Percentiles rank a stretch among this genome's conserved stretches.
Evolutionary conservation across 2,113 vertebrate genomes (phyloP).

Genomic region (Cromileptes altivelis): DNA sequence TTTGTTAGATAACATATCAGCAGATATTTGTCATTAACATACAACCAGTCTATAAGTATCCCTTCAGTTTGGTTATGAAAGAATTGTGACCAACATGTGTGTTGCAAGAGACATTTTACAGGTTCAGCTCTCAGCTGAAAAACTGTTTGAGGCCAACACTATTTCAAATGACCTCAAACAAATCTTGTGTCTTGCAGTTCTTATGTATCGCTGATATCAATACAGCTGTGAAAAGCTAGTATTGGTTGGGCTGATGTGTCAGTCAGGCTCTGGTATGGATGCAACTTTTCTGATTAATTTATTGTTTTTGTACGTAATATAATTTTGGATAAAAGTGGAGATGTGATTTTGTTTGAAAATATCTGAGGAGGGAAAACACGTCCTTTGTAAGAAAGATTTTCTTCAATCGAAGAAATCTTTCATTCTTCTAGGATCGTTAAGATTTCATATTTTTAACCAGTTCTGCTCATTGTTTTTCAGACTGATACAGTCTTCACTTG

Average conservation of each 20-base stretch:
- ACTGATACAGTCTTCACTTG: slow-evolving; percentile 84
- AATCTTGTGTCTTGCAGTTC: not conserved
- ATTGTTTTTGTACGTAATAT: not conserved
- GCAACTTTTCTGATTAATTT: not conserved
- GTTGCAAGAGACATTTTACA: not conserved
- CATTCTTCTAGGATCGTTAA: not conserved
- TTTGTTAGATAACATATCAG: too few relatives aligned
- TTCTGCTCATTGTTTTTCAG: slow-evolving; percentile 53
- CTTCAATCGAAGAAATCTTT: not conserved
- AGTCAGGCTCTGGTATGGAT: not conserved
- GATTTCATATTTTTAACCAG: not conserved
- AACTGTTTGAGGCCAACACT: not conserved
- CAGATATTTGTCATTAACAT: too few relatives aligned
- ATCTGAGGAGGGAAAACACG: not conserved
- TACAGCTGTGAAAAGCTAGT: not conserved
- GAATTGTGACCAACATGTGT: not conserved
- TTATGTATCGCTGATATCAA: not conserved
- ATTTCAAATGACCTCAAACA: not conserved
- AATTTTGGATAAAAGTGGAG: not conserved
- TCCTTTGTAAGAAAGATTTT: not conserved
- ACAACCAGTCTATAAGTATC: not conserved
- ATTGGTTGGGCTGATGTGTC: not conserved
- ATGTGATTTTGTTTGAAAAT: slow-evolving; percentile 1
- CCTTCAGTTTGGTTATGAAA: not conserved
- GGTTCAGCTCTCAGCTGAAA: not conserved